Percentiles rank a stretch among this genome's conserved stretches.
These are phyloP conservation scores for Falco peregrinus DNA, from an alignment of 2,797 vertebrate genomes.

Conservation along the genomic window DNA sequence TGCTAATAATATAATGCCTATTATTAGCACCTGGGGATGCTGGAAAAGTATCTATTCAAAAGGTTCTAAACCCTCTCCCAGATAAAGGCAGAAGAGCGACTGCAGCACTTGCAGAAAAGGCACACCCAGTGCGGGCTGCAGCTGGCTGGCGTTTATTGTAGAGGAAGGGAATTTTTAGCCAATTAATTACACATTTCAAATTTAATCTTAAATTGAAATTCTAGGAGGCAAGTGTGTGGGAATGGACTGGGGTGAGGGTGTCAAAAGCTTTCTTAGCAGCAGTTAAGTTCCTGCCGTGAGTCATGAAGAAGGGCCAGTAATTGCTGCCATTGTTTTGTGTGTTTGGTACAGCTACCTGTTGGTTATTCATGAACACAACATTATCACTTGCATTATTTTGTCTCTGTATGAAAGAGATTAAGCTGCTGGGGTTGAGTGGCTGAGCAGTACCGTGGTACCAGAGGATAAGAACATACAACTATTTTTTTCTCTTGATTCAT, in stretches of 20 bases:
- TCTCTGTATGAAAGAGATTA: background rate
- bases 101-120: background rate
- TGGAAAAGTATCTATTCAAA: background rate
- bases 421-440: background rate
- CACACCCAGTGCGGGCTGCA: background rate
- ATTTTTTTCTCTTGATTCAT: background rate
- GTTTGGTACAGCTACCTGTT: background rate
- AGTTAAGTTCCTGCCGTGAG: background rate
- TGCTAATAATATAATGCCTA: background rate
- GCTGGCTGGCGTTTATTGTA: background rate
- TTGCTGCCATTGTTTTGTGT: background rate
- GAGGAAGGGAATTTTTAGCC: background rate
- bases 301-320: background rate
- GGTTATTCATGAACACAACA: background rate
- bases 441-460: background rate
- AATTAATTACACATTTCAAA: slow-evolving; percentile 21
- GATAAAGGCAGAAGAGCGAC: background rate
- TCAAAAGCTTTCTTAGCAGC: background rate
- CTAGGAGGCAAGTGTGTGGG: background rate
- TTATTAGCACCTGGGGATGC: background rate
- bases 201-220: background rate
- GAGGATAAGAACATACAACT: background rate
- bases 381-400: background rate
- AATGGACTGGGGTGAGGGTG: background rate
- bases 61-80: background rate